phyloP scores from a whole-genome alignment of 2,113 vertebrate genomes.

The Haplotaxodon microlepis region DNA sequence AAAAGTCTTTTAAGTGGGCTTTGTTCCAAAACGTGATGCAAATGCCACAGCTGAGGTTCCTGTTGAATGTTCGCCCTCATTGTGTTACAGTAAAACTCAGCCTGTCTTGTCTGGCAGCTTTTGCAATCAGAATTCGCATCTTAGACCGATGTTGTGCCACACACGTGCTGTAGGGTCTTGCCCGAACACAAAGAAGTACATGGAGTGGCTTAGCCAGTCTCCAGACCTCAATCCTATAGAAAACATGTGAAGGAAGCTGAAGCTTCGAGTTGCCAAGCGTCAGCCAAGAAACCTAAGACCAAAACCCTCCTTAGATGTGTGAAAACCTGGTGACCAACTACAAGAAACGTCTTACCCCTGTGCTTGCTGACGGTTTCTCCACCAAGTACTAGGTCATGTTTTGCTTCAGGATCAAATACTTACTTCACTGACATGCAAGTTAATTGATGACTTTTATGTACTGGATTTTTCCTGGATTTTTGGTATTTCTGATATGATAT shows the following conservation, averaged over 20 bases:
- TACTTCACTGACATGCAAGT: background rate
- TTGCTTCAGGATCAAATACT: background rate
- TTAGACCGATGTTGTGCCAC: background rate
- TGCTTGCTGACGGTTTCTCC: background rate
- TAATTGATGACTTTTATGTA: background rate
- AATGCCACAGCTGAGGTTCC: background rate
- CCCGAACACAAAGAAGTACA: background rate
- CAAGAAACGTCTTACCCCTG: background rate
- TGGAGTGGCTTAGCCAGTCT: background rate
- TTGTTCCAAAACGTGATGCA: fast-evolving
- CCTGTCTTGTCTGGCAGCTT: background rate
- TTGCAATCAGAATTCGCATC: background rate
- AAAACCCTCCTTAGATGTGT: fast-evolving
- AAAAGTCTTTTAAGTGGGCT: fast-evolving
- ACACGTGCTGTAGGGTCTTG: background rate
- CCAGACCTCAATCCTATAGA: background rate
- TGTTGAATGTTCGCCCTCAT: background rate
- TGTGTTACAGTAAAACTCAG: background rate
- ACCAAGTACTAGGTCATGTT: background rate
- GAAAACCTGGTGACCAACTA: background rate
- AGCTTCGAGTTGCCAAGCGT: background rate
- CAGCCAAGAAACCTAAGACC: background rate
- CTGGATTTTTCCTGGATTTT: background rate
- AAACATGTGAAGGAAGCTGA: background rate
- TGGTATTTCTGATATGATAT: background rate